Base-by-base conservation (phyloP, 1,140 invertebrate species). In the Acromyrmex charruanus region DNA sequence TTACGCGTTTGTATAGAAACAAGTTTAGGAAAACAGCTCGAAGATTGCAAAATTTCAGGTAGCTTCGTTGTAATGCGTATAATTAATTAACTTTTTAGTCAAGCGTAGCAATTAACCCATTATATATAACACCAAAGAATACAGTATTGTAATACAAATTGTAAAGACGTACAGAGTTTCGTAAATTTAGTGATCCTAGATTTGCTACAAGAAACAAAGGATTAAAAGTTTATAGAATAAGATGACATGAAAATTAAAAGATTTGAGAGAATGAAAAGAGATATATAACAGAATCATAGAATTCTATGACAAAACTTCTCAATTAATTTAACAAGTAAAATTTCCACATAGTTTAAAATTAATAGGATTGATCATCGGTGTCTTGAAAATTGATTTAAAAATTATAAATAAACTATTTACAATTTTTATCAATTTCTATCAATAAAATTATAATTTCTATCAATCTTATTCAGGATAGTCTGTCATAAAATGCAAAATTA, bases 41-140 rank as follows among this genome's bases (percentile, higher is more conserved):
- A 75, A 84, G 80, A 84, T 84, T 75, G 55, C 44, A 51, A 84
- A 84, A 75, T 59, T 84, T 81, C 59, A 59, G 55, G 58, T 51
- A 28, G 80, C 69, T 63, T 25, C 0, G 18, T 63, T 61, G 28
- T 58, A 59, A 35, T 28, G 21, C 59, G 18, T 58, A 49, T 84
- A 74, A 81, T 81, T 82, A 82, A 82, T 82, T 75, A 51, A 84
- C 55, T 75, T 75, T 84, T 84, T 61, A 35, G 69, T 51, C 39
- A 61, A 58, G 74, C 25, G 14, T 75, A 25, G 69, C 55, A 84
- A 74, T 84, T 81, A 71, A 55, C 31, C 44, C 39, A 49, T 82
- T 31, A 59, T 18, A 28, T 31, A 59, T 18, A 28, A 25, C 39
- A n/a, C n/a, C 39, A 25, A 81, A 71, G 3, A 39, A n/a, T 65